Conservation (phyloP, 2,888 invertebrate genomes). For the Cybosia mesomella region DNA sequence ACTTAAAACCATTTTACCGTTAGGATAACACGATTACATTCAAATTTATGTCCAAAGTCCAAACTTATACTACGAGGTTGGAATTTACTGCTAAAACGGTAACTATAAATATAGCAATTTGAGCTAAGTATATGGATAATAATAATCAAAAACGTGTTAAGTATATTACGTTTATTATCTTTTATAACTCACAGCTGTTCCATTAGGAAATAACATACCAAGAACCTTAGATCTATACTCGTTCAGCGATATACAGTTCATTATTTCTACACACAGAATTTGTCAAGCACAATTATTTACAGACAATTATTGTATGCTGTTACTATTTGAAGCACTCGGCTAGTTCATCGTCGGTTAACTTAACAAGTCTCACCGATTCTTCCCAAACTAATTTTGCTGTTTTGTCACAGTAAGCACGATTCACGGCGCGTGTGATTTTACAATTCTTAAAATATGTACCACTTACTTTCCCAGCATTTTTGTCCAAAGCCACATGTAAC, state of each 20-base stretch:
- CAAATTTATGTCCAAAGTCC: too few relatives aligned
- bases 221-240: not conserved
- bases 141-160: not conserved
- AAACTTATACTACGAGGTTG: too few relatives aligned
- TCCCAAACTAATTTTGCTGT: constrained; percentile 93
- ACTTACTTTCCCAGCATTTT: constrained; percentile 87
- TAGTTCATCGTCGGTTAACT: constrained; percentile 88
- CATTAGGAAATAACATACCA: not conserved
- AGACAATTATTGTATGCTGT: too few relatives aligned
- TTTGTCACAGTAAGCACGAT: constrained; percentile 87
- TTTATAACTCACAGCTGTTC: not conserved
- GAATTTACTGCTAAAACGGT: too few relatives aligned
- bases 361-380: constrained; percentile 89
- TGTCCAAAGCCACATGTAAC: constrained; percentile 89
- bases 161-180: not conserved
- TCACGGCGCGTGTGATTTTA: constrained; percentile 83
- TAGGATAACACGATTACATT: too few relatives aligned
- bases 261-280: too few relatives aligned
- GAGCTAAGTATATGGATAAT: too few relatives aligned
- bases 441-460: constrained; percentile 93
- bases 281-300: too few relatives aligned
- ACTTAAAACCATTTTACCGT: too few relatives aligned
- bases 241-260: too few relatives aligned
- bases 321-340: constrained; percentile 72
- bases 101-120: too few relatives aligned